Base-by-base conservation (phyloP, 2,888 invertebrate species). In the Slavum lentiscoides region DNA sequence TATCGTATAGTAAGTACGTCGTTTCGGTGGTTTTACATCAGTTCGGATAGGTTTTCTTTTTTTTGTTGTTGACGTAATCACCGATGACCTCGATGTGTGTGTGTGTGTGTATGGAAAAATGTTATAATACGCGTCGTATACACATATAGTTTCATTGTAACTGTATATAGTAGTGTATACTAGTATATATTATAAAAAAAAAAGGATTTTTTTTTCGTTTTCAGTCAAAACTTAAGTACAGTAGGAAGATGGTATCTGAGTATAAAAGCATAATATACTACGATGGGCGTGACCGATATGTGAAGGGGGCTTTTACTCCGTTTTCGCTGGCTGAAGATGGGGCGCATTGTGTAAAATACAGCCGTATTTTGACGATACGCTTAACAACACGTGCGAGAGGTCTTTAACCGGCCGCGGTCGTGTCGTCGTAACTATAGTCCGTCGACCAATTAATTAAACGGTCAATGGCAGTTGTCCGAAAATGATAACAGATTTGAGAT, bases 1-100 rank as follows among this genome's bases (percentile, higher is more conserved):
- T 61, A 61, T 43, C 21, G 72, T 30, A 49, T 23, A 19, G 61
- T 73, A 72, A 72, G n/a, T n/a, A 72, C 21, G 43, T 73, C 59
- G 39, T 43, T 59, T 59, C 23, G 17, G 73, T 19, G 62, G 62
- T 73, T 62, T 68, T 43, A 53, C 30, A 30, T 73, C 73, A 49
- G 49, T 49, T 62, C 19, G 73, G 43, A 43, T 7, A 43, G 11
- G 59, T 13, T 13, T 30, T 30, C 4, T 2, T 30, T 30, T 30
- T 30, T 30, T 30, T 4, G 49, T 62, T 73, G 61, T 73, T 23
- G 61, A 61, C 73, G 30, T 61, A 61, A 73, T 73, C 61, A 3
- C 43, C 61, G 43, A 62, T 73, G 73, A 61, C 62, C 43, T 49
- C 49, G 30, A 7, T 17, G 30, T 30, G 23, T 13, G n/a, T 17